Conservation (phyloP, 2,888 invertebrate species). For the Carpatolechia fugitivella region DNA sequence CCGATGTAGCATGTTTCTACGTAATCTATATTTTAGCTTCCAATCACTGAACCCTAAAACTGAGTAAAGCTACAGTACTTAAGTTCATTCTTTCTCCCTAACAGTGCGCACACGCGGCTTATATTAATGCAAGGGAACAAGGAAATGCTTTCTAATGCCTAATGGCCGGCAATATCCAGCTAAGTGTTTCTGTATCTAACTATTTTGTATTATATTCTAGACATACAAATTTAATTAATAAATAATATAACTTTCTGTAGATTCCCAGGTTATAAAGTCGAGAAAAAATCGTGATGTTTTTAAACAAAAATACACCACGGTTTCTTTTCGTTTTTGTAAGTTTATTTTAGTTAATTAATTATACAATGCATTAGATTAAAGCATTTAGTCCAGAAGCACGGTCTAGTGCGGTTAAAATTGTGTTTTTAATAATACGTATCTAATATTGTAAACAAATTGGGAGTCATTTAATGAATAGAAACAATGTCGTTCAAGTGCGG, state of each 20-base stretch:
- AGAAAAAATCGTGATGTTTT: neutral
- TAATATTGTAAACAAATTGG: no score
- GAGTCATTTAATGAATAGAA: no score
- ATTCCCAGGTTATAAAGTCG: neutral
- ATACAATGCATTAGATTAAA: no score
- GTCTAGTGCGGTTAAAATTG: no score
- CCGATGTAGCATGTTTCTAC: no score
- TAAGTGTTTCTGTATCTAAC: neutral
- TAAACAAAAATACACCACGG: neutral
- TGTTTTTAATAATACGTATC: no score
- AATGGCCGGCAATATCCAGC: neutral
- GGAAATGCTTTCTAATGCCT: conserved; percentile 9
- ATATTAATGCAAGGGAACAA: conserved; percentile 5
- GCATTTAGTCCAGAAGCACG: no score
- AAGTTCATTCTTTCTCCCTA: conserved; percentile 44
- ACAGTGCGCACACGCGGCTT: conserved; percentile 21
- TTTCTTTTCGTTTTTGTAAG: no score
- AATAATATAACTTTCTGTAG: neutral
- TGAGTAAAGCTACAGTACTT: conserved; percentile 19
- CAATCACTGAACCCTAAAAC: neutral
- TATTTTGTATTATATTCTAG: neutral
- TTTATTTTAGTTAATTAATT: no score
- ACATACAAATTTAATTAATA: neutral
- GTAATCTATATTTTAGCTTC: no score
- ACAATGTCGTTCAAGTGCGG: no score